Evolutionary conservation across 1,140 invertebrate species (phyloP).

Genomic region (Achatina immaculata): DNA sequence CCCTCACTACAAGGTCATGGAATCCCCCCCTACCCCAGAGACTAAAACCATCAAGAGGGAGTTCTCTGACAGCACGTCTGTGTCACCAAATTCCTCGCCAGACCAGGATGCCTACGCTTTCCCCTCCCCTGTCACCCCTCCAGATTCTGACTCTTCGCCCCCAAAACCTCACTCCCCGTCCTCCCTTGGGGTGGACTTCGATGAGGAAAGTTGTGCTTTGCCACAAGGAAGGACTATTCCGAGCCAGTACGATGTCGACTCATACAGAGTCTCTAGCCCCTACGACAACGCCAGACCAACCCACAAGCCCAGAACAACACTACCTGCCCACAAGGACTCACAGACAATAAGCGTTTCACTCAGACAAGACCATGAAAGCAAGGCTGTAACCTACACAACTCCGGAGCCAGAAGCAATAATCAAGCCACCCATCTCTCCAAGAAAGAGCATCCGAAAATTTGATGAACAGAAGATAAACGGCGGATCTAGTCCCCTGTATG

Average conservation of each 20-base stretch:
- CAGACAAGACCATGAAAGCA: neutral
- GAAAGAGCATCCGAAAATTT: constrained; percentile 27
- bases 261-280: neutral
- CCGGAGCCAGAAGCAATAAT: neutral
- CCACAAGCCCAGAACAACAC: neutral
- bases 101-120: constrained; percentile 59
- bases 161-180: constrained; percentile 69
- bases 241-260: neutral
- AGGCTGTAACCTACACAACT: neutral
- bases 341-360: neutral
- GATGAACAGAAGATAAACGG: constrained; percentile 17
- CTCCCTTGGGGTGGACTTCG: constrained; percentile 58
- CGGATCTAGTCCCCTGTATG: constrained; percentile 22
- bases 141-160: constrained; percentile 66
- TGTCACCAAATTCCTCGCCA: constrained; percentile 62
- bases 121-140: constrained; percentile 67
- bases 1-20: constrained; percentile 65
- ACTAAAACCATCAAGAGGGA: constrained; percentile 61
- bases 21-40: constrained; percentile 66
- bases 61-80: constrained; percentile 65
- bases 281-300: constrained; percentile 22
- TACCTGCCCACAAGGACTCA: neutral
- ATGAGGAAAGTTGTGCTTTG: constrained; percentile 47
- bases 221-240: neutral
- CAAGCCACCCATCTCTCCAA: constrained; percentile 31